phyloP scores from a whole-genome alignment of 1,140 invertebrate species.

The Armadillidium nasatum region DNA sequence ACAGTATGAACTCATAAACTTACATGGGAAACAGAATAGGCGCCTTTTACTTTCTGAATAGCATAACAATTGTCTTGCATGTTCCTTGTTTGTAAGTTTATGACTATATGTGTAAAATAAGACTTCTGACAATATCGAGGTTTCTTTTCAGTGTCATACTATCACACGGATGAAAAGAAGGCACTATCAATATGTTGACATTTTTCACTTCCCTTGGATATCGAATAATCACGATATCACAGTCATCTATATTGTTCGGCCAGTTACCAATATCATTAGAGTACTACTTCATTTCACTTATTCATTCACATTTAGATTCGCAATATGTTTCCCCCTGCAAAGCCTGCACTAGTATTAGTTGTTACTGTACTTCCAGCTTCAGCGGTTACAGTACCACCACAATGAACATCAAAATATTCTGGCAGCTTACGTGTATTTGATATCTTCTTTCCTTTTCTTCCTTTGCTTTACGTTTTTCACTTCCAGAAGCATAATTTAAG shows the following conservation, averaged over 20 bases:
- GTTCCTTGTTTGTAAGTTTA: neutral
- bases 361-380: neutral
- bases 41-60: neutral
- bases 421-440: neutral
- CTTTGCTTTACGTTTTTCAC: neutral
- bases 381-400: neutral
- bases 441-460: neutral
- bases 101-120: neutral
- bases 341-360: too few relatives aligned
- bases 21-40: neutral
- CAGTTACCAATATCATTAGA: neutral
- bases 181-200: neutral
- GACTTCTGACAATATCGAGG: neutral
- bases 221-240: neutral
- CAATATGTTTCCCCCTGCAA: neutral
- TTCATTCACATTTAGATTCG: neutral
- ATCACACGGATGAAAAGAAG: neutral
- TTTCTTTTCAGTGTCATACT: neutral
- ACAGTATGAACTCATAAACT: neutral
- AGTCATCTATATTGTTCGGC: neutral
- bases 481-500: neutral
- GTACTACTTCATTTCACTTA: neutral
- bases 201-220: neutral
- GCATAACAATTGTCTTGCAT: neutral
- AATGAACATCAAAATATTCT: neutral